A percentile compares a stretch with the other conserved stretches of the same genome.
These are phyloP conservation scores for Oryzias celebensis DNA, from an alignment of 2,113 vertebrate species.

Conservation along the genomic window DNA sequence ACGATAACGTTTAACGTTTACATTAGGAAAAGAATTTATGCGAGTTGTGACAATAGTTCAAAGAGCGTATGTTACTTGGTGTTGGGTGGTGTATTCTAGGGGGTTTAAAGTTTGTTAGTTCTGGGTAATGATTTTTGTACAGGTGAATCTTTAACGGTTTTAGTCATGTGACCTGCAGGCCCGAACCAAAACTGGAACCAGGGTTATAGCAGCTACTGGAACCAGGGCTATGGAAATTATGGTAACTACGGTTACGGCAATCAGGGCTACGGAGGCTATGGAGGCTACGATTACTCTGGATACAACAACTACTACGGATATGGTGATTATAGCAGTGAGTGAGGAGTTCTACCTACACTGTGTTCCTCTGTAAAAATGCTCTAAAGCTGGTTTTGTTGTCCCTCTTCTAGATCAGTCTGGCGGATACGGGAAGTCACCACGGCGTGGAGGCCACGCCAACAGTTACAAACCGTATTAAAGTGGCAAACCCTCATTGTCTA, in stretches of 20 bases:
- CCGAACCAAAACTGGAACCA: constrained; percentile 96
- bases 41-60: too few species aligned
- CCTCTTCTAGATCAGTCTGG: constrained; percentile 87
- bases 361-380: too few species aligned
- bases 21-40: too few species aligned
- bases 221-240: constrained; percentile 94
- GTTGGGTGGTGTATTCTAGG: too few species aligned
- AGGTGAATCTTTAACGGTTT: too few species aligned
- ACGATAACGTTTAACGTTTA: too few species aligned
- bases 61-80: too few species aligned
- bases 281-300: constrained; percentile 95
- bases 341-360: not conserved
- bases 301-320: constrained; percentile 99
- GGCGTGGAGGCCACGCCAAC: constrained; percentile 97
- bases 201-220: constrained; percentile 97
- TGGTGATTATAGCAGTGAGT: constrained; percentile 97
- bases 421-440: constrained; percentile 97
- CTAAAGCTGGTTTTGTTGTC: too few species aligned
- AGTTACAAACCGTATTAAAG: constrained; percentile 99
- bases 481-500: constrained; percentile 81
- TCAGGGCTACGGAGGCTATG: constrained; percentile 95
- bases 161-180: constrained; percentile 75
- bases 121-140: too few species aligned
- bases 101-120: too few species aligned
- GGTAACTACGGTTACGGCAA: constrained; percentile 93